phyloP scores from a whole-genome alignment of 92 coral and sea anemone species.

The Plumapathes pennacea region DNA sequence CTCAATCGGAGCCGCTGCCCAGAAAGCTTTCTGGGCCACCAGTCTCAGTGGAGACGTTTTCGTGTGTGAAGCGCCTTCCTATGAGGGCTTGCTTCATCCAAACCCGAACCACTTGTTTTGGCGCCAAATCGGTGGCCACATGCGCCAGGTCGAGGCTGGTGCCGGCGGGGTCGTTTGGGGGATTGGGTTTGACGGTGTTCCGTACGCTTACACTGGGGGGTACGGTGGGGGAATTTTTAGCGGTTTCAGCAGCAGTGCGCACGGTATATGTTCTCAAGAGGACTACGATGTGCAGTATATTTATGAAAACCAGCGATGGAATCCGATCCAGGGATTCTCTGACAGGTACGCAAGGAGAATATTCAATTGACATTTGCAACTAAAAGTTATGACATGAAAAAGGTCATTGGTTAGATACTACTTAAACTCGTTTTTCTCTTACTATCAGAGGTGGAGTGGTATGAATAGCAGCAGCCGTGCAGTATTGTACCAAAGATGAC shows the following conservation, averaged over 20 bases:
- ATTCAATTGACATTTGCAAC: no score
- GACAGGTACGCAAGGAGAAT: constrained; percentile 85
- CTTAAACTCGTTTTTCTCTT: no score
- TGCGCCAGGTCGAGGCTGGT: constrained; percentile 85
- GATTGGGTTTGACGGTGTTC: constrained; percentile 82
- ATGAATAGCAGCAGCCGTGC: no score
- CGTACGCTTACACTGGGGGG: constrained; percentile 89
- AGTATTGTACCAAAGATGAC: no score
- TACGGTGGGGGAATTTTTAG: constrained; percentile 93
- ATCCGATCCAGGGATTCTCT: constrained; percentile 86
- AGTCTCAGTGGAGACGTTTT: constrained; percentile 86
- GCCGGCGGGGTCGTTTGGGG: constrained; percentile 90
- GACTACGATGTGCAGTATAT: constrained; percentile 75
- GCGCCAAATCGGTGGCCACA: constrained; percentile 97
- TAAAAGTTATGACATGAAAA: no score
- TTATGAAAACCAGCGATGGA: constrained; percentile 97
- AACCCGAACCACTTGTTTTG: constrained; percentile 75
- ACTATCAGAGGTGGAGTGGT: no score
- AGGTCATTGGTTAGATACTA: no score
- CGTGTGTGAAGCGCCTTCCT: constrained; percentile 63
- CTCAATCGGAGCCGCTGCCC: constrained; percentile 74
- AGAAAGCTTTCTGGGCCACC: constrained; percentile 83
- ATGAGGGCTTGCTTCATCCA: constrained; percentile 45
- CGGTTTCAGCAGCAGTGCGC: constrained; percentile 71
- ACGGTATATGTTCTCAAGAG: constrained; percentile 75